Evolutionary conservation across 2,797 vertebrate species (phyloP), one percentile per base, ranked within the genome.

Genomic region (Sebastes variabilis): DNA sequence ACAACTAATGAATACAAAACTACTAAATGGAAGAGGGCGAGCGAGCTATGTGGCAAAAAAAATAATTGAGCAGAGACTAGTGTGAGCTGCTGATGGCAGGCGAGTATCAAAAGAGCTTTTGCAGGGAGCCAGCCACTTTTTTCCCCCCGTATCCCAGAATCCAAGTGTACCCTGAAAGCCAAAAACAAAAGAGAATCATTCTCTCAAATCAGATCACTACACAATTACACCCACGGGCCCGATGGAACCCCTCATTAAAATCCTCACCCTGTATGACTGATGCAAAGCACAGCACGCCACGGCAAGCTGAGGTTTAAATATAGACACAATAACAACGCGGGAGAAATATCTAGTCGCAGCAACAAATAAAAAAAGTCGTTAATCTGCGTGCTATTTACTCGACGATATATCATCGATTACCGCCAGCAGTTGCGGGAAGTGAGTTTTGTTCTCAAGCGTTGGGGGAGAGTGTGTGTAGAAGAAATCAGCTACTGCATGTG

Each of bases 241-340:
- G 2, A 73, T 66, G 71, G 83, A 86, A 69, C 24, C 79, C 68
- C 78, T 93, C 86, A 88, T 92, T 93, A 89, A 90, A 92, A 81
- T 75, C 83, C 52, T 89, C 77, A 64, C 68, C 78, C 78, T 72
- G 81, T 72, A 84, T 85, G 67, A 36, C 34, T 72, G 68, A 69
- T 3, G 69, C 73, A 79, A 58, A 79, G 69, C 80, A 34, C 60
- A 69, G 75, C 72, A 58, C 9, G 18, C 4, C 29, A 22, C 5
- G 8, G 56, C 25, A 66, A 61, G 77, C 30, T 52, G 30, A 80
- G 69, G 66, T 83, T 77, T 85, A 86, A 89, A 87, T 85, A 83
- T 77, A 88, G 79, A 82, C 36, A 34, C 68, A 72, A 56, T 10
- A 81, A 76, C 36, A 76, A 68, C 71, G 76, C 10, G 0, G 58